phyloP scores from a whole-genome alignment of 2,113 vertebrate species.

The Alces alces region DNA sequence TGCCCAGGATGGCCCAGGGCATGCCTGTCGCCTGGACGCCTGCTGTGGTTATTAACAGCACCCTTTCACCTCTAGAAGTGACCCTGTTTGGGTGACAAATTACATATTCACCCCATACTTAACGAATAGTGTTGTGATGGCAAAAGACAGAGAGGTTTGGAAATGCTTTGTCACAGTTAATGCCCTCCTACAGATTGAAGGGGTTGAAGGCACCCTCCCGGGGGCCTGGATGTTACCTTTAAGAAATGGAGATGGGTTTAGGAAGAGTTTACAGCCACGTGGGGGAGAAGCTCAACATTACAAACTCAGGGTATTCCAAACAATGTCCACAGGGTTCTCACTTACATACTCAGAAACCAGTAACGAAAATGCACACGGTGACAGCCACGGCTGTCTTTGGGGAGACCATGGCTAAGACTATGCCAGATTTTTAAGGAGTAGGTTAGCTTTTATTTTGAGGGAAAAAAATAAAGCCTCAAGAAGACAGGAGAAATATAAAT shows the following conservation, averaged over 20 bases:
- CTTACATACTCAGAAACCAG: neutral
- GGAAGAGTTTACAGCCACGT: neutral
- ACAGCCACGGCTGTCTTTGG: neutral
- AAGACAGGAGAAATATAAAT: neutral
- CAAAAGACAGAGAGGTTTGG: neutral
- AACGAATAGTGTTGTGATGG: neutral
- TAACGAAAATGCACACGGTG: neutral
- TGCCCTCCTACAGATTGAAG: neutral
- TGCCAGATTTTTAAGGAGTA: neutral
- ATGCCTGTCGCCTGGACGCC: constrained; percentile 7
- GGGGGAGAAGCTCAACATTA: neutral
- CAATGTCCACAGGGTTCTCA: too few species aligned
- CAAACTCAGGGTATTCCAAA: neutral
- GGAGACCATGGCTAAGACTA: neutral
- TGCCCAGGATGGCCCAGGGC: neutral
- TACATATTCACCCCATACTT: neutral
- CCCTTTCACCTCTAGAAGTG: constrained; percentile 15
- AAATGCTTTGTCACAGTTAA: neutral
- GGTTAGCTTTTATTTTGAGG: neutral
- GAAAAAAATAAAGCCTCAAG: neutral
- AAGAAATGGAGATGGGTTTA: rapidly evolving
- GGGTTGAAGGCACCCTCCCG: neutral
- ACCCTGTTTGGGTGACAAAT: constrained; percentile 9
- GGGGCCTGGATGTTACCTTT: rapidly evolving
- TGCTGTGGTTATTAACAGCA: constrained; percentile 24